Base-by-base conservation (phyloP, 2,888 invertebrate genomes). In the Anoplius nigerrimus region DNA sequence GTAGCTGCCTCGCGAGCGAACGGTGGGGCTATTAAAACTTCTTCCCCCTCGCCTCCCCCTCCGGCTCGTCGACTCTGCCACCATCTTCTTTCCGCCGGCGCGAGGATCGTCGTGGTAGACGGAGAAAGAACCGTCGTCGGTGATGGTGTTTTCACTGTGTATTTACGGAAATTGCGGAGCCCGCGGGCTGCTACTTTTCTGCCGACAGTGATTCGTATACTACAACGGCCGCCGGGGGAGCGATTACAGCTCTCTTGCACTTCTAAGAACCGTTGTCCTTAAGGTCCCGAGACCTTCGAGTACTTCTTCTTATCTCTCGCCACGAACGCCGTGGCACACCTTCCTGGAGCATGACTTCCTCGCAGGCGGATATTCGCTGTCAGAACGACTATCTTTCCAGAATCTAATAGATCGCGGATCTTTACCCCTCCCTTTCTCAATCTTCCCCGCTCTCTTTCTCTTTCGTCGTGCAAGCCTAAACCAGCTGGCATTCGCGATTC, bases 81-180 rank as follows among this genome's bases (percentile, higher is more conserved):
- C 48, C n/a, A 8, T 16, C 16, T 34, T 56, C 20, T 43, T 34
- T 13, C n/a, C 21, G 34, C 1, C 42, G 21, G 21, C 6, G 18
- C 22, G 42, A 11, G 18, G 48, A 48, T 18, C 11, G 48, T n/a
- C 48, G 16, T 11, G 22, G 53, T 55, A 66, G 51, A 62, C 27
- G 24, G 59, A 64, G 54, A 46, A 64, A 62, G 56, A 62, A 68
- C 34, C 52, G 21, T 21, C 48, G 48, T 63, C 75, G 73, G 66
- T 66, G 72, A 77, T 78, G 80, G 72, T 74, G 76, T 83, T 83
- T 84, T 86, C 84, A 80, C 77, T 83, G 84, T 87, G 84, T 87
- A 87, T 86, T 87, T 87, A 88, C 86, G 83, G 83, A 88, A 87
- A 87, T 88, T 88, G 81, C 83, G 80, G 81, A 78, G 80, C 84